Evolutionary conservation across 2,888 invertebrate species (phyloP).

Genomic region (Balanococcus diminutus): DNA sequence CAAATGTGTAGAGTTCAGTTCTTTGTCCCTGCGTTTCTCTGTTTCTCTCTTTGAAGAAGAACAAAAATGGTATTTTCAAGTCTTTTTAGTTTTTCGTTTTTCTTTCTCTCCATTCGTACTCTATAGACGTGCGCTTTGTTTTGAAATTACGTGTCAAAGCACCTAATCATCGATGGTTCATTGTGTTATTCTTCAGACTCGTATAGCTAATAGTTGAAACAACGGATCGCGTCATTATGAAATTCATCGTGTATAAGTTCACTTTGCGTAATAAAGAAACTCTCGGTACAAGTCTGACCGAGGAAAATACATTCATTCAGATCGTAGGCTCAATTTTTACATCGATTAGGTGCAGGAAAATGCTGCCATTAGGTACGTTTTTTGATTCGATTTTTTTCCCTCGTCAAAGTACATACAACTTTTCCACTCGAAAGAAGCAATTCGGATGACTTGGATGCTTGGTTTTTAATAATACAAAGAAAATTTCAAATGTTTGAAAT

Average conservation of each 20-base stretch:
- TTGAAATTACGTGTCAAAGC: constrained; percentile 23
- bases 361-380: too few relatives aligned
- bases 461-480: too few relatives aligned
- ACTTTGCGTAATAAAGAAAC: neutral
- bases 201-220: neutral
- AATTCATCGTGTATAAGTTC: neutral
- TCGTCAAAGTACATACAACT: too few relatives aligned
- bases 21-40: neutral
- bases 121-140: neutral
- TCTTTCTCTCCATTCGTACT: neutral
- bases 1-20: neutral
- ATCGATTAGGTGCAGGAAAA: neutral
- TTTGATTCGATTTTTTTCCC: too few relatives aligned
- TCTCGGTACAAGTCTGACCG: neutral
- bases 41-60: neutral
- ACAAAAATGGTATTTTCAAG: neutral
- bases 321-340: neutral
- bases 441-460: too few relatives aligned
- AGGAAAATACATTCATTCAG: neutral
- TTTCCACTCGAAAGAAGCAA: too few relatives aligned
- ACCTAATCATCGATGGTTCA: constrained; percentile 19
- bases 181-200: constrained; percentile 9
- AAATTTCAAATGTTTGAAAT: neutral
- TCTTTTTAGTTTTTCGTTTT: neutral
- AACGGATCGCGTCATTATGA: neutral